Evolutionary conservation across 2,113 vertebrate genomes (phyloP).

Genomic region (Microtus pennsylvanicus): DNA sequence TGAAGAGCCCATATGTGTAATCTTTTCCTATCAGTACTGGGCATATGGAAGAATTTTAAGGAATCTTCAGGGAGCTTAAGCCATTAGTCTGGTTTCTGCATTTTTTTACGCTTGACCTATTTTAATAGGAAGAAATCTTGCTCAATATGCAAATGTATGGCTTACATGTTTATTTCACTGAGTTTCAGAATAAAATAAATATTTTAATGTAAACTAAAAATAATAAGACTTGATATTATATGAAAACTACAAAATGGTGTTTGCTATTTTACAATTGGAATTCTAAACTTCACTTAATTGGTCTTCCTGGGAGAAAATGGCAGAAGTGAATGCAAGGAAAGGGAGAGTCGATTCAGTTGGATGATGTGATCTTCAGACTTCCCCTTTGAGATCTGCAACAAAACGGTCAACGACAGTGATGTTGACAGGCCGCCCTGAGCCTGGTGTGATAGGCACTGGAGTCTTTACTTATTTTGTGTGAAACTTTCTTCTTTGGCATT

Average conservation of each 20-base stretch:
- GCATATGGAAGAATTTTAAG: neutral
- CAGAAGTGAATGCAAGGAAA: neutral
- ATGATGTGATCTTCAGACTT: neutral
- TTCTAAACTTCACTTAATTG: slow-evolving; percentile 16
- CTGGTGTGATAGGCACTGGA: slow-evolving; percentile 25
- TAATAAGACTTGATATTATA: neutral
- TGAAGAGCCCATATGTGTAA: neutral
- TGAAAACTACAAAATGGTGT: neutral
- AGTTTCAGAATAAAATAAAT: slow-evolving; percentile 6
- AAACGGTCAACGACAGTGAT: neutral
- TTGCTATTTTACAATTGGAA: slow-evolving; percentile 36
- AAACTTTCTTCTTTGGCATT: slow-evolving; percentile 66
- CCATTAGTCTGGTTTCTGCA: slow-evolving; percentile 22
- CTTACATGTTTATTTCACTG: neutral
- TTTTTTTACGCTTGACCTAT: neutral
- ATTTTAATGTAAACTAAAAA: neutral
- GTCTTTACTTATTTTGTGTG: slow-evolving; percentile 57
- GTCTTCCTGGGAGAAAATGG: neutral
- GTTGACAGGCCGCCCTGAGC: neutral
- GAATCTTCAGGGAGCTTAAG: neutral
- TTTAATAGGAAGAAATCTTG: neutral
- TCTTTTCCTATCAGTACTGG: neutral
- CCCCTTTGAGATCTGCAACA: neutral
- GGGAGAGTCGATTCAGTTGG: neutral
- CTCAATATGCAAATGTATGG: neutral